These are phyloP conservation scores for Denticeps clupeoides DNA, from an alignment of 2,797 vertebrate species.

Conservation along the genomic window DNA sequence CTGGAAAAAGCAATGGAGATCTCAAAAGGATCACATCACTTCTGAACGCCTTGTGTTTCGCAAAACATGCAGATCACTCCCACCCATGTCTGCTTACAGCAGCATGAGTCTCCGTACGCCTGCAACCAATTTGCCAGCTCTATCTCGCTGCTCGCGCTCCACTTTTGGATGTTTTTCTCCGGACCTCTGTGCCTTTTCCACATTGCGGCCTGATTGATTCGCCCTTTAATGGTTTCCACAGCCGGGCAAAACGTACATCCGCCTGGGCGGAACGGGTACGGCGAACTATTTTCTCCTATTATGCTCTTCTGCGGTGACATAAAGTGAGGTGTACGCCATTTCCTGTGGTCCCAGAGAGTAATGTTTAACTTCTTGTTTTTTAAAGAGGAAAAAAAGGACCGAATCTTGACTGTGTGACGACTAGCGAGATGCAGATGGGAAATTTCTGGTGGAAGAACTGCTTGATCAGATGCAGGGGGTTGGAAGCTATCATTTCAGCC, in stretches of 20 bases:
- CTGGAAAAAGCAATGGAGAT: too few relatives aligned
- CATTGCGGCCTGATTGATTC: constrained; percentile 51
- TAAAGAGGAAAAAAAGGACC: constrained; percentile 61
- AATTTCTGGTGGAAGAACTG: too few relatives aligned
- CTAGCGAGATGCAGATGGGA: too few relatives aligned
- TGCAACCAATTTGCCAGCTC: constrained; percentile 43
- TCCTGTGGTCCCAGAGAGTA: constrained; percentile 54
- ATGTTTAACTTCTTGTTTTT: constrained; percentile 49
- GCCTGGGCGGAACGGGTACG: constrained; percentile 39
- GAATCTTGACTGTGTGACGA: constrained; percentile 38
- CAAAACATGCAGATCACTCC: constrained; percentile 39
- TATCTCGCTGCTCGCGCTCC: constrained; percentile 39
- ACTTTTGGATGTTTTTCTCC: constrained; percentile 12
- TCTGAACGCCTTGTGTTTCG: too few relatives aligned
- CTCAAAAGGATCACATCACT: too few relatives aligned
- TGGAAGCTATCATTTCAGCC: not conserved
- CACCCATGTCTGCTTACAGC: constrained; percentile 44
- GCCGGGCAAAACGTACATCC: constrained; percentile 40
- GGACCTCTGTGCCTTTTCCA: constrained; percentile 38
- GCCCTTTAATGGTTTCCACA: constrained; percentile 45
- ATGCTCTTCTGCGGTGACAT: constrained; percentile 52
- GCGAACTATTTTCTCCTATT: constrained; percentile 37
- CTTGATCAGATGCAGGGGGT: too few relatives aligned
- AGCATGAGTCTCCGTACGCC: constrained; percentile 51
- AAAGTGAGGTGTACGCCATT: constrained; percentile 55